phyloP scores from a whole-genome alignment of 2,113 vertebrate species.

The Sminthopsis crassicaudata region DNA sequence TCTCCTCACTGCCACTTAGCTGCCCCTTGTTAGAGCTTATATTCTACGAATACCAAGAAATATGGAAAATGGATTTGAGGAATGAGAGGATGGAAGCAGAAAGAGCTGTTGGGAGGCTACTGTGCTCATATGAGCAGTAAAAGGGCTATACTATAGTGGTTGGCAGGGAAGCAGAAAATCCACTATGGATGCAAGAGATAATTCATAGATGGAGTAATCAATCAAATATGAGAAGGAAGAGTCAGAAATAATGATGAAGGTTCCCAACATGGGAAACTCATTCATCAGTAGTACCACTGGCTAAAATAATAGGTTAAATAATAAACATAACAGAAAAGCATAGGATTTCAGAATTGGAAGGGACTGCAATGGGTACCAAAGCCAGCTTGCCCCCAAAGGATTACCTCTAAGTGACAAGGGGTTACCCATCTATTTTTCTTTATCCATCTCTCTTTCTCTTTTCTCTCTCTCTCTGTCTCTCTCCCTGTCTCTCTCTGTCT shows the following conservation, averaged over 20 bases:
- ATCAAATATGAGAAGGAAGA: neutral
- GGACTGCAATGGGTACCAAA: too few species aligned
- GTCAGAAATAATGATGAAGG: neutral
- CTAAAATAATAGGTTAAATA: neutral
- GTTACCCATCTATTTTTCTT: neutral
- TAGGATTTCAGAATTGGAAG: neutral
- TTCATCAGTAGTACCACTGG: neutral
- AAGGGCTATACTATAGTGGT: neutral
- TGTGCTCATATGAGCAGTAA: neutral
- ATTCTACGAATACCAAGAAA: neutral
- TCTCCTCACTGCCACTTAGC: too few species aligned
- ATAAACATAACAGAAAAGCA: too few species aligned
- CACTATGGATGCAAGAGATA: neutral
- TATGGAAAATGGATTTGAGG: neutral
- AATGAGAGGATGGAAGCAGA: neutral
- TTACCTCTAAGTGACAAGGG: neutral
- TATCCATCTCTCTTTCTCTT: too few species aligned
- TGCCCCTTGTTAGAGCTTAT: neutral
- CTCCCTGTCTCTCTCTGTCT: too few species aligned
- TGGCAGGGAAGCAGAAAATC: neutral
- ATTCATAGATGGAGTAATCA: neutral
- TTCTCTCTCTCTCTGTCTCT: too few species aligned
- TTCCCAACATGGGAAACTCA: neutral
- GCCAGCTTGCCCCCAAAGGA: neutral
- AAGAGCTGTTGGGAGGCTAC: neutral